A percentile compares a stretch with the other conserved stretches of the same genome.
Conservation (phyloP, 2,888 invertebrate genomes). For the Emmelina monodactyla region DNA sequence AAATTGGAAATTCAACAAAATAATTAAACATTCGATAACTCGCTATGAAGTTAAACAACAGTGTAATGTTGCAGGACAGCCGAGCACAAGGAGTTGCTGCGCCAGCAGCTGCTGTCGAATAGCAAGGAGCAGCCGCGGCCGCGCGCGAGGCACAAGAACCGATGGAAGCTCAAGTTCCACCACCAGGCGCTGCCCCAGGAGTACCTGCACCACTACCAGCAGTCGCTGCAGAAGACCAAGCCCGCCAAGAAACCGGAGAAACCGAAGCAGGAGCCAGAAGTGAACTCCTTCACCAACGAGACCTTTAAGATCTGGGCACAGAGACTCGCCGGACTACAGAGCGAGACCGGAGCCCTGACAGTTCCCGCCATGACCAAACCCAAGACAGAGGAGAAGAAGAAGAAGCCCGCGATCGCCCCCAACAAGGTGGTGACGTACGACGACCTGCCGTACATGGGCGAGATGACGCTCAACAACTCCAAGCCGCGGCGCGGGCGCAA, state of each 20-base stretch:
- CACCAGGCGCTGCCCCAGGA: constrained; percentile 82
- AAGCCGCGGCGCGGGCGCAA: constrained; percentile 87
- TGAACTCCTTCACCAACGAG: constrained; percentile 64
- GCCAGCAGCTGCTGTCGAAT: constrained; percentile 48
- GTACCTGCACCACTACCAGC: constrained; percentile 81
- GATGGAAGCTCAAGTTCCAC: constrained; percentile 81
- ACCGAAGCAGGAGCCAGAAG: constrained; percentile 41
- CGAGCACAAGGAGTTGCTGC: constrained; percentile 52
- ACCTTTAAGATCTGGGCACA: constrained; percentile 79
- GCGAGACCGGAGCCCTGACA: constrained; percentile 46
- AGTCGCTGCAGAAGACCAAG: constrained; percentile 67
- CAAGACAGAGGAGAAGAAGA: constrained; percentile 42
- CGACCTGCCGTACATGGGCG: constrained; percentile 91
- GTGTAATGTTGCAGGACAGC: constrained; percentile 33
- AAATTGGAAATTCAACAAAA: too few relatives aligned
- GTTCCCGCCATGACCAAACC: constrained; percentile 33
- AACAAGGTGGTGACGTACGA: constrained; percentile 74
- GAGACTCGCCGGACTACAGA: constrained; percentile 76
- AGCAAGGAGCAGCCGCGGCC: constrained; percentile 44
- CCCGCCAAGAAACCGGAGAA: constrained; percentile 39
- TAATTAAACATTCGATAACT: constrained; percentile 7
- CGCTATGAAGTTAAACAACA: not conserved
- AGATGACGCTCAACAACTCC: constrained; percentile 88
- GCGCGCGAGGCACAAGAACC: constrained; percentile 67
- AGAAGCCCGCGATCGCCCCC: constrained; percentile 42